A percentile compares a stretch with the other conserved stretches of the same genome.
phyloP scores from a whole-genome alignment of 1,140 invertebrate genomes.

The Laodelphax striatellus region DNA sequence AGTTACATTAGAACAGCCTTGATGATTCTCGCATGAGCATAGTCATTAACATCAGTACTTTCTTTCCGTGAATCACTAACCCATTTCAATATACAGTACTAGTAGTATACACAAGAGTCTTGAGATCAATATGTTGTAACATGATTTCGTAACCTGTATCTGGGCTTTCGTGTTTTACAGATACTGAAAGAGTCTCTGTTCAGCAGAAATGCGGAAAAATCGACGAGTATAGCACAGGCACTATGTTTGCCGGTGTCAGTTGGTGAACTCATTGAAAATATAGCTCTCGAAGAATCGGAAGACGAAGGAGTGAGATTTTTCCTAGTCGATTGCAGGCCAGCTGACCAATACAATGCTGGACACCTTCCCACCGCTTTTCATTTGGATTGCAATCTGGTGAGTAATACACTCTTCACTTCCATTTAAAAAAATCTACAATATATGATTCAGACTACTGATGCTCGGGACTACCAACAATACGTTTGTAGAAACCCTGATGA shows the following conservation, averaged over 20 bases:
- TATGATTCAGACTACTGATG: too few relatives aligned
- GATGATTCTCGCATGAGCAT: background rate
- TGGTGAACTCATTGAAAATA: slow-evolving; percentile 68
- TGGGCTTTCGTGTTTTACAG: slow-evolving; percentile 15
- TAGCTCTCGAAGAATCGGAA: slow-evolving; percentile 32
- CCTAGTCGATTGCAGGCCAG: slow-evolving; percentile 90
- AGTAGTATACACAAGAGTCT: too few relatives aligned
- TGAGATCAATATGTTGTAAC: too few relatives aligned
- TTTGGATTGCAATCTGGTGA: slow-evolving; percentile 84
- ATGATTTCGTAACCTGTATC: too few relatives aligned
- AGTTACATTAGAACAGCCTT: too few relatives aligned
- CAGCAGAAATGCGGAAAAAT: slow-evolving; percentile 29
- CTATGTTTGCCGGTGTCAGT: slow-evolving; percentile 90
- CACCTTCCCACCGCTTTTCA: slow-evolving; percentile 96
- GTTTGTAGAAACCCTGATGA: too few relatives aligned
- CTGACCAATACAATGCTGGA: slow-evolving; percentile 93
- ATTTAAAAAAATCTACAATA: too few relatives aligned
- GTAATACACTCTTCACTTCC: too few relatives aligned
- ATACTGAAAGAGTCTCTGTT: slow-evolving; percentile 38
- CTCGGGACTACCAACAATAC: too few relatives aligned
- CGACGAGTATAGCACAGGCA: slow-evolving; percentile 59
- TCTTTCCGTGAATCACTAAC: background rate
- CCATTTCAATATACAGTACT: too few relatives aligned
- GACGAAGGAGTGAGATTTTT: slow-evolving; percentile 72
- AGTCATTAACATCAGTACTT: slow-evolving; percentile 2